These are phyloP conservation scores for Pocillopora verrucosa DNA, from an alignment of 64 coral and sea anemone species.

Conservation along the genomic window DNA sequence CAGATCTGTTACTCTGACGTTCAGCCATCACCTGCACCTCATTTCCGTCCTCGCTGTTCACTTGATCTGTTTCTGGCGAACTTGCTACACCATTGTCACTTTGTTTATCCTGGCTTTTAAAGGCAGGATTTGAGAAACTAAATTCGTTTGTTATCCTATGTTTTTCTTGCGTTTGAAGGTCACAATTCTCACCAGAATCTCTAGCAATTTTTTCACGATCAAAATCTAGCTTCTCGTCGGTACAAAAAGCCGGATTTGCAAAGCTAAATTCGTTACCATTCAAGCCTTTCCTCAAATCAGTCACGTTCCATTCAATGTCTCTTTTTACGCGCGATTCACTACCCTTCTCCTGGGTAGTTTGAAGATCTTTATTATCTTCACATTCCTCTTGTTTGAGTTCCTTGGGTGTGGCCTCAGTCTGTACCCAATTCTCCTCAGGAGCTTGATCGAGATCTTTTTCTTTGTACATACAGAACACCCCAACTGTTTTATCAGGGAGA, in stretches of 20 bases:
- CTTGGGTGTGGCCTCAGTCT: neutral
- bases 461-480: slow-evolving; percentile 12
- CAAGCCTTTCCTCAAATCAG: neutral
- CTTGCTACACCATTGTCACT: neutral
- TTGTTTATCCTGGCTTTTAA: slow-evolving; percentile 1
- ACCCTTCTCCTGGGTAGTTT: neutral
- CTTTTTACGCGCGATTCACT: neutral
- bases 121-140: slow-evolving; percentile 30
- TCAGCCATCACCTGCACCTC: neutral
- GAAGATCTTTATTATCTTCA: neutral
- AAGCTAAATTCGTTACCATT: neutral
- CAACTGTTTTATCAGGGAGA: neutral
- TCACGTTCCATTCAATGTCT: neutral
- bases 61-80: neutral
- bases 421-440: neutral
- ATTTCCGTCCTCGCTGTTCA: neutral
- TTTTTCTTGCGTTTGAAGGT: neutral
- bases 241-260: slow-evolving; percentile 35
- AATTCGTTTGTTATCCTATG: neutral
- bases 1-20: slow-evolving; percentile 4
- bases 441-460: neutral
- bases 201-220: neutral
- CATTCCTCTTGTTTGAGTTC: neutral
- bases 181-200: neutral
- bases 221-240: neutral